A percentile compares a stretch with the other conserved stretches of the same genome.
Conservation (phyloP, 1,140 invertebrate species). For the Caenorhabditis tropicalis region DNA sequence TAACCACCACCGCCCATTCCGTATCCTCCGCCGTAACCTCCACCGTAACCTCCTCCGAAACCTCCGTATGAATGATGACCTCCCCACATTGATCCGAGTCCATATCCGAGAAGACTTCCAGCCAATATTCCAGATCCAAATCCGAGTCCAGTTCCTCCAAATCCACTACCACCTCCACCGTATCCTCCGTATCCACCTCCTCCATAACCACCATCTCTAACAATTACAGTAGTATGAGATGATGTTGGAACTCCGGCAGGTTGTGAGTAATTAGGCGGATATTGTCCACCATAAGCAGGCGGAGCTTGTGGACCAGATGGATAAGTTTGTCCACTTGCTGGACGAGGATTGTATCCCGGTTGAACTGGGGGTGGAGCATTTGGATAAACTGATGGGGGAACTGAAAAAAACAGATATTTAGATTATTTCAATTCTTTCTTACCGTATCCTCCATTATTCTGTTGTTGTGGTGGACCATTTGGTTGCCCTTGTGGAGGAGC, state of each 20-base stretch:
- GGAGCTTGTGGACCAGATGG: neutral
- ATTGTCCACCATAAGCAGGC: neutral
- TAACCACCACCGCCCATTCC: constrained; percentile 45
- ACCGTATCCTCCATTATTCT: constrained; percentile 51
- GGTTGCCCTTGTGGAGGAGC: constrained; percentile 40
- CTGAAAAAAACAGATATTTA: constrained; percentile 19
- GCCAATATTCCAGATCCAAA: constrained; percentile 50
- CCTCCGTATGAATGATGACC: constrained; percentile 46
- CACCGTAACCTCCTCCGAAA: constrained; percentile 33
- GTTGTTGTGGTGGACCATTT: constrained; percentile 9
- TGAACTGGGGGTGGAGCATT: constrained; percentile 52
- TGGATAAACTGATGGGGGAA: constrained; percentile 49
- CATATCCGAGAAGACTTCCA: constrained; percentile 54
- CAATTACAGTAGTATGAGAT: constrained; percentile 51
- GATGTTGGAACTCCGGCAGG: constrained; percentile 17
- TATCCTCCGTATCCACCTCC: constrained; percentile 44
- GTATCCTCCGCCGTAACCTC: constrained; percentile 43
- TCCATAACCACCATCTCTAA: constrained; percentile 44
- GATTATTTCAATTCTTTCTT: neutral
- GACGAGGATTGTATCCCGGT: neutral
- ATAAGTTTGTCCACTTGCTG: neutral
- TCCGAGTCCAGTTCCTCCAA: constrained; percentile 33
- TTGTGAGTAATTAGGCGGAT: neutral
- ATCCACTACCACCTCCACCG: constrained; percentile 43
- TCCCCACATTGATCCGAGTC: constrained; percentile 53